Percentiles rank a stretch among this genome's conserved stretches.
Conservation (phyloP, 2,888 invertebrate species). For the Drosophila mettleri region DNA sequence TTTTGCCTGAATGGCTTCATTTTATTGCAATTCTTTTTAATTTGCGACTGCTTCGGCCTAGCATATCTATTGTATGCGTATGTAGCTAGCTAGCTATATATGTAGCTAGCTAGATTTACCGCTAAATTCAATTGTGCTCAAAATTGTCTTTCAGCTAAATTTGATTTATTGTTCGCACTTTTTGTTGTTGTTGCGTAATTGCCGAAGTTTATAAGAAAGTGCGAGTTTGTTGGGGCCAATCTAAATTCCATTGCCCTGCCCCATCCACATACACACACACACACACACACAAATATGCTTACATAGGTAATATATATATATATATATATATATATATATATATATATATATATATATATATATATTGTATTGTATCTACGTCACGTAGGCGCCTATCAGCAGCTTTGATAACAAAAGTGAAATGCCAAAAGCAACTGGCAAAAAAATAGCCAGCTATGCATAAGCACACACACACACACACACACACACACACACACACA, state of each 20-base stretch:
- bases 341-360: not conserved
- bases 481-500: not conserved
- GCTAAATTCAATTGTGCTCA: not conserved
- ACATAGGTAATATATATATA: not conserved
- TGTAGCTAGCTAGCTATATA: not conserved
- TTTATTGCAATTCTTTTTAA: too few relatives aligned
- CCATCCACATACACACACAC: not conserved
- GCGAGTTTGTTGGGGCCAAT: constrained; percentile 22
- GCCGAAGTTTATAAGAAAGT: not conserved
- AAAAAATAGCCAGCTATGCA: constrained; percentile 1
- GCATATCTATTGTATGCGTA: not conserved
- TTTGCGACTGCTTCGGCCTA: not conserved
- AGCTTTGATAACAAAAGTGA: constrained; percentile 67
- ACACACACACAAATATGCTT: not conserved
- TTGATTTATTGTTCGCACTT: constrained; percentile 2
- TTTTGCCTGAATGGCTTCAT: too few relatives aligned
- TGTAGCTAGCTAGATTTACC: not conserved
- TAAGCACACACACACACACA: not conserved
- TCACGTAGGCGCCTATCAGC: constrained; percentile 64
- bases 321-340: not conserved
- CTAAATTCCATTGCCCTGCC: constrained; percentile 26
- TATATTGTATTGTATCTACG: constrained; percentile 52
- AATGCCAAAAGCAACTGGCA: constrained; percentile 47
- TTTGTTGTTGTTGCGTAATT: not conserved
- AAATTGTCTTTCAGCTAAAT: constrained; percentile 4